Base-by-base conservation (phyloP, 2,888 invertebrate species). In the Melanotus villosus region DNA sequence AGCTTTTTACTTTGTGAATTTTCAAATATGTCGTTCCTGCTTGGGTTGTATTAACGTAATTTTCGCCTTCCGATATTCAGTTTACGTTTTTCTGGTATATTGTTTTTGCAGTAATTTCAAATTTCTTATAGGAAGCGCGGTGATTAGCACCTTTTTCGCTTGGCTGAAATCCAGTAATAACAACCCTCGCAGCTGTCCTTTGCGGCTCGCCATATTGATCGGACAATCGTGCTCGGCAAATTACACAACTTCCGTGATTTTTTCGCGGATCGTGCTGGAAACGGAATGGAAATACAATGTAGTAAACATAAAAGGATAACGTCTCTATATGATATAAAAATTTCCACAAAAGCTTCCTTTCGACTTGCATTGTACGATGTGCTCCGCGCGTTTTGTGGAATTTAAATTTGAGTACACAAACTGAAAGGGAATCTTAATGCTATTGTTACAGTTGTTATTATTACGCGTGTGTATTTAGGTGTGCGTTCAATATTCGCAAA, bases 111-210 rank as follows among this genome's bases (percentile, higher is more conserved):
- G 41, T 58, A 63, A 54, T 70, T 66, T 38, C 54, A 62, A 65
- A 60, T 63, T 66, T 58, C 57, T 63, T 67, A 36, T 52, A 57
- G 34, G 50, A 34, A 58, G 26, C 30, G 54, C 57, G 59, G 68
- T 57, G 63, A 65, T 71, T 71, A 65, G 60, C 60, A 65, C 62
- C 65, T 68, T 65, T 65, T 71, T 64, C 60, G 56, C 38, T 62
- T 68, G 62, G 68, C 60, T 34, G 56, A 32, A 52, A 65, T 71
- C 68, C 68, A 65, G 68, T 50, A 65, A 68, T 65, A 57, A 59
- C 70, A 65, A 65, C 23, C 60, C 47, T 21, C 45, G 45, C 65
- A 62, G 65, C 65, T 62, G 70, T 62, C 65, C 65, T 62, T 50
- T 65, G 65, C 56, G 57, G 65, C 41, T 56, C 43, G 34, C 60